Conservation (phyloP, 2,113 vertebrate genomes). For the Corythaixoides concolor region DNA sequence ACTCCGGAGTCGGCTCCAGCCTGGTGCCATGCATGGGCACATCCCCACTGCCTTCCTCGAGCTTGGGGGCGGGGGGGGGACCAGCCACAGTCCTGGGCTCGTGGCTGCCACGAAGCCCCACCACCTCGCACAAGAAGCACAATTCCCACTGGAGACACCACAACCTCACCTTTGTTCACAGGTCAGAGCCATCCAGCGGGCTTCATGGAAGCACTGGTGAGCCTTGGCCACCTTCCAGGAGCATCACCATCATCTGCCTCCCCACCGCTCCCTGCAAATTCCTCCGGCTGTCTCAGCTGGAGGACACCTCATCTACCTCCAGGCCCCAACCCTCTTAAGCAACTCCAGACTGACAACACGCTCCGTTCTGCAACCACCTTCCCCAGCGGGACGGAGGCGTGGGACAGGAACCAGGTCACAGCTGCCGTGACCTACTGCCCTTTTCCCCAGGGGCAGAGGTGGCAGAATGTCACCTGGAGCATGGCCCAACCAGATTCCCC, state of each 20-base stretch:
- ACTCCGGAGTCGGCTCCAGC: rapidly evolving
- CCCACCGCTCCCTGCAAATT: not conserved
- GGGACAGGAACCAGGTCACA: slow-evolving; percentile 14
- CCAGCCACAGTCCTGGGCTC: rapidly evolving
- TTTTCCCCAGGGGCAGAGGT: not conserved
- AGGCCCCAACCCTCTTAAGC: not conserved
- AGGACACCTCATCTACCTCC: not conserved
- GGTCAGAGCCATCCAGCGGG: not conserved
- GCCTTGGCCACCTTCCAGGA: not conserved
- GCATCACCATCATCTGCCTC: not conserved
- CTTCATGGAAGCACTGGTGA: not conserved
- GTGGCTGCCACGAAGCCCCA: rapidly evolving
- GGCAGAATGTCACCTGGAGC: not conserved
- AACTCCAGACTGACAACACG: not conserved
- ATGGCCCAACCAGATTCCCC: not conserved
- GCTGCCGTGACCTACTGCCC: slow-evolving; percentile 11
- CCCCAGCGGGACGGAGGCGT: not conserved
- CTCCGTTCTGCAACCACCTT: not conserved
- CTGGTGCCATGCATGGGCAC: rapidly evolving
- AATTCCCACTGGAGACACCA: not conserved
- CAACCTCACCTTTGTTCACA: not conserved
- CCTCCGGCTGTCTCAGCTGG: not conserved
- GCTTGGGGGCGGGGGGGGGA: not conserved
- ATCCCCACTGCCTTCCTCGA: not conserved
- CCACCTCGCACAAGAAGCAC: not conserved